A percentile compares a stretch with the other conserved stretches of the same genome.
These are phyloP conservation scores for Pandion haliaetus DNA, from an alignment of 2,113 vertebrate species.

Conservation along the genomic window DNA sequence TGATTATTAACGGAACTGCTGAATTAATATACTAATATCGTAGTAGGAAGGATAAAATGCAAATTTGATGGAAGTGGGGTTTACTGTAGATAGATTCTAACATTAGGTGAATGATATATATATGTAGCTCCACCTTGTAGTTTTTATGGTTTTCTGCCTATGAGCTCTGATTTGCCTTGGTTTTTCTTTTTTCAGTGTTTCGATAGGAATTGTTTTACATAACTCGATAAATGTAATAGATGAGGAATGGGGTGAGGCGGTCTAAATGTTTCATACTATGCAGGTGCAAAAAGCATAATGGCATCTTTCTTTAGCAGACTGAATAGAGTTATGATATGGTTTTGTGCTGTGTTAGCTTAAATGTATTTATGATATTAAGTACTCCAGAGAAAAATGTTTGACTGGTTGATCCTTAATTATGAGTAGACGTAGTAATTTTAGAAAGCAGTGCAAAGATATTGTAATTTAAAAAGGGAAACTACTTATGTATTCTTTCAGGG, in stretches of 20 bases:
- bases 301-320: neutral
- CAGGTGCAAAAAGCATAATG: neutral
- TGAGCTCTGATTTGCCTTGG: neutral
- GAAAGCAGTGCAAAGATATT: neutral
- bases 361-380: neutral
- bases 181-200: neutral
- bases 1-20: neutral
- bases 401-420: neutral
- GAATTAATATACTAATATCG: neutral
- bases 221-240: neutral
- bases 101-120: neutral
- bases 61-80: neutral
- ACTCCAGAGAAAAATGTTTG: neutral
- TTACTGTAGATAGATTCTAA: neutral
- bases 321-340: neutral
- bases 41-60: neutral
- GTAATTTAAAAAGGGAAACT: neutral
- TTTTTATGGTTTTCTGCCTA: neutral
- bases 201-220: neutral
- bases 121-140: neutral
- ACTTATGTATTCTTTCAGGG: neutral
- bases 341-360: neutral
- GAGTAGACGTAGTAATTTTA: neutral
- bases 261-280: neutral
- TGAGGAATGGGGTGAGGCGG: neutral